Percentiles rank a stretch among this genome's conserved stretches.
These are phyloP conservation scores for Biston stratarius DNA, from an alignment of 2,888 invertebrate genomes.

Conservation along the genomic window DNA sequence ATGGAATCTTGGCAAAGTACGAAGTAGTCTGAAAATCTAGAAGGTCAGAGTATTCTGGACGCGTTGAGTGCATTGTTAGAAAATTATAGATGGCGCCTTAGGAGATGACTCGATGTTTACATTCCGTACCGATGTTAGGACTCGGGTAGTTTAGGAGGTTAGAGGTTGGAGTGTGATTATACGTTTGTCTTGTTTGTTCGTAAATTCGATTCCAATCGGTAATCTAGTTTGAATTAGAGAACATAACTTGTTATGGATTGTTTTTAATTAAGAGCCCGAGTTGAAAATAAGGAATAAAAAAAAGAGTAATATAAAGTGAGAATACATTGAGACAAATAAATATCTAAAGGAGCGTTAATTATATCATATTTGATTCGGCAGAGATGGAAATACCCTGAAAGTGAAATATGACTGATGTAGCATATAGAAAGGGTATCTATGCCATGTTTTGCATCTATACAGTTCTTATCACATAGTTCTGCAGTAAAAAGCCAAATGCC, in stretches of 20 bases:
- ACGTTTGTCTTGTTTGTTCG: conserved; percentile 74
- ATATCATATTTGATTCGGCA: too few relatives aligned
- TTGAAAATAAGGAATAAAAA: neutral
- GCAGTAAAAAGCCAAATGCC: too few relatives aligned
- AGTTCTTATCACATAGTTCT: too few relatives aligned
- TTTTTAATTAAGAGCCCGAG: conserved; percentile 20
- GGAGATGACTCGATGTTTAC: conserved; percentile 83
- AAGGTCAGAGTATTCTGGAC: conserved; percentile 63
- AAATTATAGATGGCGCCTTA: conserved; percentile 86
- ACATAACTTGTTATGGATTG: conserved; percentile 22
- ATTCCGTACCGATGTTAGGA: conserved; percentile 78
- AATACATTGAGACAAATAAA: too few relatives aligned
- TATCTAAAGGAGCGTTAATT: too few relatives aligned
- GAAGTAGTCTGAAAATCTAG: conserved; percentile 32
- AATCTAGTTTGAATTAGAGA: conserved; percentile 41
- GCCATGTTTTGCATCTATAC: too few relatives aligned
- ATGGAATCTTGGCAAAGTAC: conserved; percentile 18
- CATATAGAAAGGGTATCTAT: too few relatives aligned
- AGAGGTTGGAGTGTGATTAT: conserved; percentile 80
- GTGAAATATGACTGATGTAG: too few relatives aligned
- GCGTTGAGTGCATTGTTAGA: conserved; percentile 77
- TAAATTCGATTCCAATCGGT: conserved; percentile 69
- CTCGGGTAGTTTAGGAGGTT: conserved; percentile 78
- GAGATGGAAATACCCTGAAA: too few relatives aligned
- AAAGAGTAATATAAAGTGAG: too few relatives aligned